Percentiles rank a stretch among this genome's conserved stretches.
These are phyloP conservation scores for Alexandromys fortis DNA, from an alignment of 2,113 vertebrate genomes.

Conservation along the genomic window DNA sequence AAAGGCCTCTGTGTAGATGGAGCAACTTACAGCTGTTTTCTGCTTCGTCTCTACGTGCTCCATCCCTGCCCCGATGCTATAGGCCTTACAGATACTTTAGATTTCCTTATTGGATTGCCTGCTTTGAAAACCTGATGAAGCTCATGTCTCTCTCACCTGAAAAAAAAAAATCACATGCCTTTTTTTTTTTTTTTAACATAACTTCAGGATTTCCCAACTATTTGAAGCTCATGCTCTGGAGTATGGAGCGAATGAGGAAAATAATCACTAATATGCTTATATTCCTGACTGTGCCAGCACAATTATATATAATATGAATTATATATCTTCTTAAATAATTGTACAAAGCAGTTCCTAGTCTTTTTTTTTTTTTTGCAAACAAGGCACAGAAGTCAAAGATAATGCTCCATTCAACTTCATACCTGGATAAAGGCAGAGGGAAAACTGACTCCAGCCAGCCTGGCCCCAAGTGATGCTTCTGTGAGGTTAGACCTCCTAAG, in stretches of 20 bases:
- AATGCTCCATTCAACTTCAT: neutral
- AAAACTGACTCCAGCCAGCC: neutral
- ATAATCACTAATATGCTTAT: neutral
- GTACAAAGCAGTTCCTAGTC: neutral
- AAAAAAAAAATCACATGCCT: neutral
- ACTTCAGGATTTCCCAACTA: neutral
- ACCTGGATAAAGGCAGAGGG: neutral
- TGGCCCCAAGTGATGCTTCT: neutral
- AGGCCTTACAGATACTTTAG: neutral
- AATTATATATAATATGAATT: neutral
- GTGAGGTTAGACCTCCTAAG: neutral
- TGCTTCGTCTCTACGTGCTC: neutral
- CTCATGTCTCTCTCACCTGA: neutral
- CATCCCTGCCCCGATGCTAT: neutral
- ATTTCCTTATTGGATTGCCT: neutral
- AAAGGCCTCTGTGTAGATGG: neutral
- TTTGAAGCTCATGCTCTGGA: neutral
- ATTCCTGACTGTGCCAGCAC: neutral
- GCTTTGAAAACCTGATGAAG: neutral
- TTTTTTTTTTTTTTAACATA: constrained; percentile 8
- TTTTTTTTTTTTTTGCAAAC: neutral
- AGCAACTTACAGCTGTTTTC: neutral
- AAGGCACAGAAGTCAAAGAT: neutral
- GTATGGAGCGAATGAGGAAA: neutral
- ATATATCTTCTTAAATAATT: neutral